Evolutionary conservation across 2,113 vertebrate species (phyloP), one percentile per base, ranked within the genome.

Genomic region (Suncus etruscus): DNA sequence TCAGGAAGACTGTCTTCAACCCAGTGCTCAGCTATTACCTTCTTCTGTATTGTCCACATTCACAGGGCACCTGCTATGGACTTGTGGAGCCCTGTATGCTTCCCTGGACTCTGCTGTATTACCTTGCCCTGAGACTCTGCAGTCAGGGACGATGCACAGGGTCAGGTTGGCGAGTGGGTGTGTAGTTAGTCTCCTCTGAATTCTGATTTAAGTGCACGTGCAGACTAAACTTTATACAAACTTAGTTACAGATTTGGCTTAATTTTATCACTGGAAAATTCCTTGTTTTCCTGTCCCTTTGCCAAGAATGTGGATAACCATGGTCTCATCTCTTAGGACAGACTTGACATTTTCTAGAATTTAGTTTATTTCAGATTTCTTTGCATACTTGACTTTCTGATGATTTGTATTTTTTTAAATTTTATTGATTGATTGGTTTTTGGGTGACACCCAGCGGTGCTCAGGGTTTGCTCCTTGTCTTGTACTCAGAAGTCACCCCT

Each of bases 321-420:
- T n/a, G 74, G 32, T 90, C n/a, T 89, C 25, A 32, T 79, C 29
- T 74, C 58, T 68, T 61, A 73, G 12, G 78, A 94, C 74, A n/a
- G 39, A 16, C 48, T 80, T 79, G 9, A n/a, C 29, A 20, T 84
- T 84, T 87, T 83, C 73, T 92, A 10, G n/a, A 79, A 58, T 45
- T 76, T 48, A 65, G 10, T 58, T 81, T 84, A 61, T 84, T 84
- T 83, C 39, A 92, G 48, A 72, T 58, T 63, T 86, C 45, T 86
- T 80, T 84, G 50, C 58, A 69, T 79, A 39, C 24, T 87, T 77
- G 73, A 65, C 18, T 74, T 45, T 92, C 32, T 83, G 29, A 18
- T 82, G 9, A n/a, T 58, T 61, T 78, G 51, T 54, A 54, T 15
- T 54, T 54, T 54, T 39, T 39, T 39, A 3, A 39, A 39, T 39